Evolutionary conservation across 2,113 vertebrate species (phyloP).

Genomic region (Colinus virginianus): DNA sequence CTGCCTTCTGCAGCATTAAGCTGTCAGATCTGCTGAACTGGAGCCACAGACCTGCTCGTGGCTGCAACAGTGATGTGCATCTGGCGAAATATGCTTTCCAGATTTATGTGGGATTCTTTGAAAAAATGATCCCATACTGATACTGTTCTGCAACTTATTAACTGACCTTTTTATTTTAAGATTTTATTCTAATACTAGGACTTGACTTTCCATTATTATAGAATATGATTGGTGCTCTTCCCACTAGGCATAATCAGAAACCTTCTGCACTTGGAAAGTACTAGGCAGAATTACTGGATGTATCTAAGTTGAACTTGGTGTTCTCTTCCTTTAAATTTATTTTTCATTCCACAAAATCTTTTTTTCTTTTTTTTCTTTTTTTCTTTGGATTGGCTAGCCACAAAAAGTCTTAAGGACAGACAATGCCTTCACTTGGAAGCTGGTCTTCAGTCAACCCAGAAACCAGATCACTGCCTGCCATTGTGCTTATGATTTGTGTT

Average conservation of each 20-base stretch:
- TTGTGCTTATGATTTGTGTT: neutral
- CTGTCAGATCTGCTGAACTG: neutral
- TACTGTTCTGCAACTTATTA: rapidly evolving
- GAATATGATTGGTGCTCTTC: neutral
- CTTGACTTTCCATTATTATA: neutral
- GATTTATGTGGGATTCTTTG: neutral
- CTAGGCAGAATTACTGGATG: neutral
- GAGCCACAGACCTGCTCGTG: neutral
- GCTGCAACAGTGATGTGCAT: neutral
- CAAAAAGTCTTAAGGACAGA: neutral
- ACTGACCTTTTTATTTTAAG: neutral
- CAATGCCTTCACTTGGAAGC: neutral
- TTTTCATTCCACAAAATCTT: neutral
- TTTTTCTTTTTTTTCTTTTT: neutral
- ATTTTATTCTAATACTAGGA: neutral
- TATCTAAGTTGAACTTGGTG: neutral
- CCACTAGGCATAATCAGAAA: neutral
- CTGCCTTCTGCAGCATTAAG: neutral
- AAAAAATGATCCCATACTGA: neutral
- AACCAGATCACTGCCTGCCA: neutral
- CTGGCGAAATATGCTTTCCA: neutral
- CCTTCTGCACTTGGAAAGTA: rapidly evolving
- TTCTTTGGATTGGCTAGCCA: neutral
- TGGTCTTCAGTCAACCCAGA: neutral
- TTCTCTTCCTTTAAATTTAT: neutral